A percentile compares a stretch with the other conserved stretches of the same genome.
Conservation (phyloP, 2,888 invertebrate genomes). For the Coelinius sp. region DNA sequence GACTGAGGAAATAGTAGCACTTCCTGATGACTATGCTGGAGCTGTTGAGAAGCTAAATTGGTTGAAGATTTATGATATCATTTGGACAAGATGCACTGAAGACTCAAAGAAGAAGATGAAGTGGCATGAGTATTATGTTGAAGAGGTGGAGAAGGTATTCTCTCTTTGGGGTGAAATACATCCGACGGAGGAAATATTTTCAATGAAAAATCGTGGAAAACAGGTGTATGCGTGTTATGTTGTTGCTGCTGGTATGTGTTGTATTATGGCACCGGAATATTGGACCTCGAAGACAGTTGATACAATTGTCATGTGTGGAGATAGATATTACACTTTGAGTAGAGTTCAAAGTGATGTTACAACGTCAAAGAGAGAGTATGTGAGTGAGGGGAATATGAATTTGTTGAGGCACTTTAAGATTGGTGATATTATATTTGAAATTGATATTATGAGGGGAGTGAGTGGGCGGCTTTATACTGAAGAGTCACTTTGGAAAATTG, state of each 20-base stretch:
- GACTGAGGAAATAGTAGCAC: conserved; percentile 36
- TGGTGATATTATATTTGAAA: conserved; percentile 58
- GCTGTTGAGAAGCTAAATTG: conserved; percentile 55
- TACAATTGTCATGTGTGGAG: conserved; percentile 62
- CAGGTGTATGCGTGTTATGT: conserved; percentile 77
- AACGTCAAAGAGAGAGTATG: conserved; percentile 38
- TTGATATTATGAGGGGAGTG: conserved; percentile 50
- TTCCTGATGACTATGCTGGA: conserved; percentile 1
- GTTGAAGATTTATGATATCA: conserved; percentile 52
- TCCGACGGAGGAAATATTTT: conserved; percentile 75
- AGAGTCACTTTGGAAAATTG: conserved; percentile 51
- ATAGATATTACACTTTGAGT: conserved; percentile 59
- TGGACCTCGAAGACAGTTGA: conserved; percentile 60
- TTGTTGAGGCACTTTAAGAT: conserved; percentile 56
- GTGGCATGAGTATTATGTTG: conserved; percentile 80
- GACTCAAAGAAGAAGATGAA: conserved; percentile 42
- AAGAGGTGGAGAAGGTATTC: conserved; percentile 78
- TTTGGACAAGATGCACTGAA: conserved; percentile 50
- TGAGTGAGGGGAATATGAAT: conserved; percentile 38
- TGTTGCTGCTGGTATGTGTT: conserved; percentile 68
- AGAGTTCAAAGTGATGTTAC: conserved; percentile 47
- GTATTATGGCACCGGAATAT: conserved; percentile 63
- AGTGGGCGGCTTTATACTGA: conserved; percentile 54
- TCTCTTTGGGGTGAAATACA: conserved; percentile 80
- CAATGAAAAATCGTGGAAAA: conserved; percentile 74